Percentiles rank a stretch among this genome's conserved stretches.
These are phyloP conservation scores for Charina bottae DNA, from an alignment of 2,113 vertebrate species.

Conservation along the genomic window DNA sequence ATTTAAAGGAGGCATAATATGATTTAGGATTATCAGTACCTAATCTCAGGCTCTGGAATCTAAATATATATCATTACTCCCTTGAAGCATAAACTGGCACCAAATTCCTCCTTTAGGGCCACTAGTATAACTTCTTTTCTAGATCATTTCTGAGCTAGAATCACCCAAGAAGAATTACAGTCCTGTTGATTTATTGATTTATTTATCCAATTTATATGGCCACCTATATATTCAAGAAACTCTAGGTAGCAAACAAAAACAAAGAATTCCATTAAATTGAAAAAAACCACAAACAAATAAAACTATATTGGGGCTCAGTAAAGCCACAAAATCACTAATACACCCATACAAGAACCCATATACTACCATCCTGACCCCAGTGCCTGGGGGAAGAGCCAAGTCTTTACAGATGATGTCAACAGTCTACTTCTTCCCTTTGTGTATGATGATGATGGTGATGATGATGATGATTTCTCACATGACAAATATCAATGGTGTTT, in stretches of 20 bases:
- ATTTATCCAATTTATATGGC: background rate
- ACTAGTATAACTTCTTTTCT: background rate
- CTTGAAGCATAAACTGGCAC: background rate
- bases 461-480: background rate
- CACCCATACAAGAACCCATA: background rate
- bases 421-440: background rate
- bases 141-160: background rate
- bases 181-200: background rate
- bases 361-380: background rate
- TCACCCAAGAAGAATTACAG: background rate
- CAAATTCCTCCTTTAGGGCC: background rate
- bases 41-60: background rate
- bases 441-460: background rate
- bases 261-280: background rate
- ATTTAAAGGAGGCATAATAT: background rate
- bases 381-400: background rate
- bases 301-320: background rate
- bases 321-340: background rate
- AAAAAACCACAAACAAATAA: background rate
- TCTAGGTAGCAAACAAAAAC: background rate
- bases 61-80: background rate
- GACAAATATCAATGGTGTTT: constrained; percentile 19
- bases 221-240: background rate
- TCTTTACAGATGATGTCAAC: background rate
- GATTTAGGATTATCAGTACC: background rate